These are phyloP conservation scores for Heliconius ethilla DNA, from an alignment of 2,888 invertebrate species.

Conservation along the genomic window DNA sequence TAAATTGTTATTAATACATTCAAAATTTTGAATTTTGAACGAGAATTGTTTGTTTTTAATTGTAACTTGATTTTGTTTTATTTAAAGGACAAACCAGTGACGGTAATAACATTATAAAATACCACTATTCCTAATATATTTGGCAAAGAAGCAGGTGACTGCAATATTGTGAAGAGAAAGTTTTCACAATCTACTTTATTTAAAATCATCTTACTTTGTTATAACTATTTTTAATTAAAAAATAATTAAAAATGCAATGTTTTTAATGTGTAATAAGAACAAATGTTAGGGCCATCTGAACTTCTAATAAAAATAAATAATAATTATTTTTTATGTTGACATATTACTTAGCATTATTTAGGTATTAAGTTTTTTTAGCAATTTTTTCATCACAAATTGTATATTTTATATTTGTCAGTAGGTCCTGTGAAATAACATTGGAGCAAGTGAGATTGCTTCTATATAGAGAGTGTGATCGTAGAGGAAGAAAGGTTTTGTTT, in stretches of 20 bases:
- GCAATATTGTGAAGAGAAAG: conserved; percentile 52
- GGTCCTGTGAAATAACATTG: conserved; percentile 84
- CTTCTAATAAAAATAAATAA: neutral
- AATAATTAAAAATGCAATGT: conserved; percentile 5
- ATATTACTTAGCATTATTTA: neutral
- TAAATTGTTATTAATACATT: conserved; percentile 23
- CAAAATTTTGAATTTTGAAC: no score
- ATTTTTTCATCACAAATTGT: neutral
- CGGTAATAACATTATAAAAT: neutral
- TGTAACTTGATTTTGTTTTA: neutral
- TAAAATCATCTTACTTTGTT: conserved; percentile 32
- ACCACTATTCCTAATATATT: conserved; percentile 30
- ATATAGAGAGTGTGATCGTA: conserved; percentile 92
- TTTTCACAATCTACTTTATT: conserved; percentile 47
- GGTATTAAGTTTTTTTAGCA: neutral
- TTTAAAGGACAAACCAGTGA: neutral
- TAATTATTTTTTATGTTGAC: neutral
- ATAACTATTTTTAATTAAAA: neutral
- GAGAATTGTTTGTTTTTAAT: neutral
- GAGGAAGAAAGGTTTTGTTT: conserved; percentile 90
- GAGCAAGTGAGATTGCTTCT: conserved; percentile 91
- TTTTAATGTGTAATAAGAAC: neutral
- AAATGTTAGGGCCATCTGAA: neutral
- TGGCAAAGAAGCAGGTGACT: conserved; percentile 32
- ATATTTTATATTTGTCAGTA: conserved; percentile 49